A percentile compares a stretch with the other conserved stretches of the same genome.
phyloP scores from a whole-genome alignment of 1,140 invertebrate genomes.

The Tetragnatha versicolor region DNA sequence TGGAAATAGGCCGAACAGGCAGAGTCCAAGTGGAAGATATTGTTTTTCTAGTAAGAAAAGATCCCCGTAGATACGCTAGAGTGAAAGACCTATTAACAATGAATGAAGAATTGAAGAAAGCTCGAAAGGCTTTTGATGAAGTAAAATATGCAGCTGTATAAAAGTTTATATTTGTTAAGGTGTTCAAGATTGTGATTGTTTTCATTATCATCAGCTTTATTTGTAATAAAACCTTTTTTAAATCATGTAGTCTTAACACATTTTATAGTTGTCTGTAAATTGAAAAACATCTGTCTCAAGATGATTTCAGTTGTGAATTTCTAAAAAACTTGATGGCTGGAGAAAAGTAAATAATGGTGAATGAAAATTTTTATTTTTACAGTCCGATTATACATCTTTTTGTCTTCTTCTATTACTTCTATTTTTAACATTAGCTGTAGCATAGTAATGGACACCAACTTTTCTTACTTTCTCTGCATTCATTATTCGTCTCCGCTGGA shows the following conservation, averaged over 20 bases:
- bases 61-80: slow-evolving; percentile 94
- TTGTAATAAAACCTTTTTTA: too few species aligned
- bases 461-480: slow-evolving; percentile 81
- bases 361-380: too few species aligned
- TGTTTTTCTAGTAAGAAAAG: slow-evolving; percentile 97
- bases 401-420: slow-evolving; percentile 69
- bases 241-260: too few species aligned
- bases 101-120: slow-evolving; percentile 99
- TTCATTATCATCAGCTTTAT: too few species aligned
- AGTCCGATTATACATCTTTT: too few species aligned
- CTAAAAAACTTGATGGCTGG: too few species aligned
- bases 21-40: slow-evolving; percentile 98
- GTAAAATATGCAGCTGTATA: slow-evolving; percentile 83
- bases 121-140: slow-evolving; percentile 99
- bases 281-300: too few species aligned
- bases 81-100: slow-evolving; percentile 97
- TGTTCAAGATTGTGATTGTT: too few species aligned
- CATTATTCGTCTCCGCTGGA: slow-evolving; percentile 76
- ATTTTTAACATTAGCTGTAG: slow-evolving; percentile 92
- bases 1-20: slow-evolving; percentile 96
- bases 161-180: too few species aligned
- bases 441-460: slow-evolving; percentile 92
- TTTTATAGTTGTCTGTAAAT: too few species aligned
- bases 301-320: too few species aligned
- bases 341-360: too few species aligned